Evolutionary conservation across 2,797 vertebrate species (phyloP).

Genomic region (Rhinophrynus dorsalis): DNA sequence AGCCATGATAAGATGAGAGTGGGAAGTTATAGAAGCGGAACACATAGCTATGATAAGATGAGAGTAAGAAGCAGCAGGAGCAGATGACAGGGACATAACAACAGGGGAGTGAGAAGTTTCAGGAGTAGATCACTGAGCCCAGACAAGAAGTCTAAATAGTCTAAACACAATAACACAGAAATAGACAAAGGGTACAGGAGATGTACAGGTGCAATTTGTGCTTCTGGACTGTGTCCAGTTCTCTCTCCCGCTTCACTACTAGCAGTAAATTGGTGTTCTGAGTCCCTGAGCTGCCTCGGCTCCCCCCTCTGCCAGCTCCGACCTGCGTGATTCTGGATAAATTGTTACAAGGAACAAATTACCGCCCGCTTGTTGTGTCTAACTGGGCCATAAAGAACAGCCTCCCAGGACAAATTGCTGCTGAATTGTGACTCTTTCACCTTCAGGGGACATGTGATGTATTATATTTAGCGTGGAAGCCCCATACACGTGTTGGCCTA

Average conservation of each 20-base stretch:
- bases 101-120: too few species aligned
- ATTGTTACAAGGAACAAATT: constrained; percentile 41
- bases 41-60: too few species aligned
- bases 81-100: too few species aligned
- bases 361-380: constrained; percentile 29
- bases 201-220: neutral
- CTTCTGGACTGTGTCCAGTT: neutral
- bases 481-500: constrained; percentile 9
- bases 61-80: too few species aligned
- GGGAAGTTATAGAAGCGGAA: too few species aligned
- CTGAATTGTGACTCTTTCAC: constrained; percentile 43
- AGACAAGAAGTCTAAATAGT: too few species aligned
- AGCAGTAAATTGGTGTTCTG: constrained; percentile 22
- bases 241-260: neutral
- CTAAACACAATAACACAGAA: too few species aligned
- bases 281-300: constrained; percentile 26
- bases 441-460: constrained; percentile 38
- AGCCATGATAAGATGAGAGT: too few species aligned
- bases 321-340: constrained; percentile 7
- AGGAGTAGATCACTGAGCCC: too few species aligned
- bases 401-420: constrained; percentile 27
- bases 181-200: too few species aligned
- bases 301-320: neutral
- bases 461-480: neutral
- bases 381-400: constrained; percentile 38